Base-by-base conservation (phyloP, 2,113 vertebrate species). In the Rousettus leschenaultii region DNA sequence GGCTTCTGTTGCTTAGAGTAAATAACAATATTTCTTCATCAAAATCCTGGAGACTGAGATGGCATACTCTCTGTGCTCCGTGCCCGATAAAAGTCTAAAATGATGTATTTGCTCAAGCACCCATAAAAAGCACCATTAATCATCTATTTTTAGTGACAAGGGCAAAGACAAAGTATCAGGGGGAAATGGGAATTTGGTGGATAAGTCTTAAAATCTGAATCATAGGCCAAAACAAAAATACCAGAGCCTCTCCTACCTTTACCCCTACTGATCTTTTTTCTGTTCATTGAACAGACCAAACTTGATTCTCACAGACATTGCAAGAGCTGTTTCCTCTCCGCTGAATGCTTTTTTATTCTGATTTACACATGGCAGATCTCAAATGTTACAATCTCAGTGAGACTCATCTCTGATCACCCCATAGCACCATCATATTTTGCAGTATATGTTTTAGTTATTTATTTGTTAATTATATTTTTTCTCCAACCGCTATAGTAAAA, bases 1-100 rank as follows among this genome's bases (percentile, higher is more conserved):
- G 57, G 15, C 33, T 94, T 92, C 71, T 77, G 59, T 95, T 89
- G 51, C 61, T 95, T 80, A 93, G 28, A 89, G 38, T 91, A 89
- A 97, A 96, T 95, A 95, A 83, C 51, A 92, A 73, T 95, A 87
- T 94, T 95, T 95, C 70, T 94, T 95, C 74, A 97, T 95, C 89
- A 94, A 84, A 65, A 86, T 93, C 28, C 43, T 86, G 28, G 68
- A 96, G 95, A 91, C 83, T 84, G 63, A 74, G 94, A 87, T 92
- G 90, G 79, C 22, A 11, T 93, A 59, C 24, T 95, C 45, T 89
- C 57, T 93, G 86, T 90, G 70, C 66, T 91, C 93, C 26, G 10
- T 75, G 61, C 35, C 70, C 87, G 89, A 87, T 95, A 93, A 91
- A 96, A 95, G 94, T 95, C 83, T 65, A 87, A 85, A 95, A 43